Percentiles rank a stretch among this genome's conserved stretches.
Evolutionary conservation across 2,888 invertebrate genomes (phyloP).

Genomic region (Pandemis corylana): DNA sequence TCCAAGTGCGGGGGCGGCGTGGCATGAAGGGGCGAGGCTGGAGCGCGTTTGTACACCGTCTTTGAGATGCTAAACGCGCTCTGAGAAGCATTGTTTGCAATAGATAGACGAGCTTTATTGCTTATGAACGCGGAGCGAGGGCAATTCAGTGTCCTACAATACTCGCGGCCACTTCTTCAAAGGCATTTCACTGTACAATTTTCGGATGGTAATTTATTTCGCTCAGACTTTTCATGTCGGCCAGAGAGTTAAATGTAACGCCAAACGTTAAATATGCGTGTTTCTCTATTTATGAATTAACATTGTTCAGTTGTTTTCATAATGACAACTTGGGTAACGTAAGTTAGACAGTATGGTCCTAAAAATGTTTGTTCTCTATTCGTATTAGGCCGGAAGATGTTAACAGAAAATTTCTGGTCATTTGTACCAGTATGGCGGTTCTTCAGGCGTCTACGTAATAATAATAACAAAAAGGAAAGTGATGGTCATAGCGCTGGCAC

Average conservation of each 20-base stretch:
- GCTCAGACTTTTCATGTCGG: background rate
- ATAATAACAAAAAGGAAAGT: too few species aligned
- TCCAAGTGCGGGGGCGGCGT: constrained; percentile 44
- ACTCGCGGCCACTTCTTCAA: constrained; percentile 48
- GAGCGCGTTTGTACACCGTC: constrained; percentile 50
- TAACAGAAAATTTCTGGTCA: too few species aligned
- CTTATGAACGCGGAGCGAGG: constrained; percentile 58
- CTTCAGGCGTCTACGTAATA: too few species aligned
- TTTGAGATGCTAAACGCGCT: constrained; percentile 69
- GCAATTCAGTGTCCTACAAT: constrained; percentile 59
- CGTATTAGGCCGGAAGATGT: too few species aligned
- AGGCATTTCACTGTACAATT: constrained; percentile 38
- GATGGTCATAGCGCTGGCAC: too few species aligned
- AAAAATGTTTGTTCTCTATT: too few species aligned
- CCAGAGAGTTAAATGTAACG: background rate
- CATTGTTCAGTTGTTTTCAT: constrained; percentile 9
- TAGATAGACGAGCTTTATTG: constrained; percentile 63
- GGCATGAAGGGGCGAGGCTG: constrained; percentile 39
- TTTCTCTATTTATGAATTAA: constrained; percentile 1
- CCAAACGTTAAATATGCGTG: background rate
- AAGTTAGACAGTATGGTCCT: constrained; percentile 2
- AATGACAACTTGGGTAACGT: constrained; percentile 10
- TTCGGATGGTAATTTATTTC: background rate
- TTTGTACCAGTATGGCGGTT: too few species aligned
- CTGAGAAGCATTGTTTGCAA: constrained; percentile 63